Percentiles rank a stretch among this genome's conserved stretches.
These are phyloP conservation scores for Leucopternis melanops DNA, from an alignment of 2,113 vertebrate genomes.

Conservation along the genomic window DNA sequence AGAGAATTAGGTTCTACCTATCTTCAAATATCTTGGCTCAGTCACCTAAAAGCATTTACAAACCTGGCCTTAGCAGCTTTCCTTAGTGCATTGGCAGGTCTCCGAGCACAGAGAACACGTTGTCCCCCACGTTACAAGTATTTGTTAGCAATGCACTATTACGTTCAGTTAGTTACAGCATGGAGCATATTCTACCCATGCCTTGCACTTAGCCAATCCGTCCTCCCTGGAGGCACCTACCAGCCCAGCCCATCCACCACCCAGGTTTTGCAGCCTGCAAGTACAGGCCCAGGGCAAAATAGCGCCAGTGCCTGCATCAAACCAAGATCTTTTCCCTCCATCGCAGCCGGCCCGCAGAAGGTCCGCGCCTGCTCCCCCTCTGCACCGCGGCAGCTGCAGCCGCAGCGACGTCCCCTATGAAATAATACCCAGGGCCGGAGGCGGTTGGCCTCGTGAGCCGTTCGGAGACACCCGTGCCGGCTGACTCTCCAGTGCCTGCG, in stretches of 20 bases:
- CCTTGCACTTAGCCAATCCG: neutral
- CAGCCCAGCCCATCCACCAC: neutral
- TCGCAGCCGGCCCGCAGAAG: neutral
- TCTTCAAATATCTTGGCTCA: neutral
- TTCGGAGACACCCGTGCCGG: neutral
- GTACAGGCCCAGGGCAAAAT: neutral
- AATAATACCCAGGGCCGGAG: neutral
- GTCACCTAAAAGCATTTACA: neutral
- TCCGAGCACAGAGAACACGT: neutral
- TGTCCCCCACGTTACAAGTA: neutral
- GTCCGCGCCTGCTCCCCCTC: neutral
- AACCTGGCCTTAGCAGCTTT: neutral
- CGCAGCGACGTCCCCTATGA: neutral
- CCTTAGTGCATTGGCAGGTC: neutral
- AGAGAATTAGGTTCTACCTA: neutral
- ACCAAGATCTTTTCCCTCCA: neutral
- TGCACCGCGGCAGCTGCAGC: fast-evolving
- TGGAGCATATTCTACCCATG: neutral
- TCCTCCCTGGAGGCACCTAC: neutral
- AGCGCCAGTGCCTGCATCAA: neutral
- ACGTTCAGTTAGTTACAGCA: neutral
- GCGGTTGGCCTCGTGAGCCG: fast-evolving
- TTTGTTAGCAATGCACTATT: neutral
- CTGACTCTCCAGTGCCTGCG: neutral
- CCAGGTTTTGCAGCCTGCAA: neutral